Percentiles rank a stretch among this genome's conserved stretches.
Conservation (phyloP, 2,113 vertebrate genomes). For the Upupa epops region DNA sequence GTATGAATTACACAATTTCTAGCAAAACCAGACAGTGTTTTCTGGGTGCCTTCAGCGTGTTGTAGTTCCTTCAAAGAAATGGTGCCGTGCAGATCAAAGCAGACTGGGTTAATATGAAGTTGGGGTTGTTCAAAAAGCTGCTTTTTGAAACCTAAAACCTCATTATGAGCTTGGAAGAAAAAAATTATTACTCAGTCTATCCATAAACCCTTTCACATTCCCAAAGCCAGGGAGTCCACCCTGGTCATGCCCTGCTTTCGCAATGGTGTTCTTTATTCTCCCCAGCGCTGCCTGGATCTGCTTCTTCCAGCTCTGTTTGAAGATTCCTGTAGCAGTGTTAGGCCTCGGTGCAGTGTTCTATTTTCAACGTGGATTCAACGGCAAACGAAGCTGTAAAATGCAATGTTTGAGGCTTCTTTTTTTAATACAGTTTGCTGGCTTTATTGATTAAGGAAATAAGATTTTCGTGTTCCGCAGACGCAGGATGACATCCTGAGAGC, state of each 20-base stretch:
- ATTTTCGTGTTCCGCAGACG: neutral
- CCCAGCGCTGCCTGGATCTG: neutral
- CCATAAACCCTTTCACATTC: slow-evolving; percentile 7
- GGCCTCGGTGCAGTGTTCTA: neutral
- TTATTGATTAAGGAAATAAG: neutral
- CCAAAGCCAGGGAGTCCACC: neutral
- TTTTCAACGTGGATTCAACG: neutral
- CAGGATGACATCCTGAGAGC: neutral
- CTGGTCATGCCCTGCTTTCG: neutral
- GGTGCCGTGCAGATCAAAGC: slow-evolving; percentile 7
- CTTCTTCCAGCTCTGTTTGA: neutral
- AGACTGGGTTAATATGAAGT: neutral
- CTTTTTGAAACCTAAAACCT: neutral
- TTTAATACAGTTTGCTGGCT: neutral
- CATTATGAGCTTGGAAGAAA: neutral
- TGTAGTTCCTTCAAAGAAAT: neutral
- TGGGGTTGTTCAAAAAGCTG: neutral
- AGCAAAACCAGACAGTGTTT: neutral
- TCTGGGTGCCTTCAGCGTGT: neutral
- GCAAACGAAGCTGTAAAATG: neutral
- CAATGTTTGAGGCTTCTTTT: neutral
- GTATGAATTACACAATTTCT: neutral
- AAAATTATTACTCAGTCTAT: neutral
- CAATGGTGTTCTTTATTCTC: neutral
- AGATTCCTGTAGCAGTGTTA: neutral